These are phyloP conservation scores for Eueremaeus valkanovi DNA, from an alignment of 2,888 invertebrate genomes.

Conservation along the genomic window DNA sequence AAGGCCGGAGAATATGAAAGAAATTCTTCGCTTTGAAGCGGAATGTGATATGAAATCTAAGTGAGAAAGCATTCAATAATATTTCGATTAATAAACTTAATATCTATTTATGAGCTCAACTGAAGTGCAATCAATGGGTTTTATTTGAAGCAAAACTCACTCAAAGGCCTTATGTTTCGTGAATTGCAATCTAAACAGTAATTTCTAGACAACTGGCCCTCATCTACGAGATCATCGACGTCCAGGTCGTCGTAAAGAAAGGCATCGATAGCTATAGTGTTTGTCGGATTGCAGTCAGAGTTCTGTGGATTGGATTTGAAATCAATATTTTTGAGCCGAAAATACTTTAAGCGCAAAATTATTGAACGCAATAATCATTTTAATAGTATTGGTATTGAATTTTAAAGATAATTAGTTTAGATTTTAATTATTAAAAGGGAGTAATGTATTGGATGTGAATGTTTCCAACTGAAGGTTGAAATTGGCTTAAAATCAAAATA, in stretches of 20 bases:
- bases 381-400: no score
- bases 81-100: no score
- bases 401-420: not conserved
- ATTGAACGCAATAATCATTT: not conserved
- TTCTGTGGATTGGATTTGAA: conserved; percentile 47
- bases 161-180: conserved; percentile 54
- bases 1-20: conserved; percentile 62
- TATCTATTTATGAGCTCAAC: no score
- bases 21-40: conserved; percentile 60
- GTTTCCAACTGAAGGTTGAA: not conserved
- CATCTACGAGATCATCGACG: conserved; percentile 59
- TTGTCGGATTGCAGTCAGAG: conserved; percentile 58
- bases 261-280: conserved; percentile 64
- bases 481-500: not conserved
- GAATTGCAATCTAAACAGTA: conserved; percentile 60
- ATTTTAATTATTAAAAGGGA: not conserved
- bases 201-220: conserved; percentile 55
- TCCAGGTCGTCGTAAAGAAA: conserved; percentile 66
- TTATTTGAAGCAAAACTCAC: not conserved
- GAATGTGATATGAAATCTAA: conserved; percentile 65
- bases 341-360: not conserved
- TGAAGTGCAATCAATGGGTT: not conserved
- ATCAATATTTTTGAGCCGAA: not conserved
- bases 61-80: not conserved
- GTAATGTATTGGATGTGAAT: no score